A percentile compares a stretch with the other conserved stretches of the same genome.
These are phyloP conservation scores for Acrobasis consociella DNA, from an alignment of 2,888 invertebrate genomes.

Conservation along the genomic window DNA sequence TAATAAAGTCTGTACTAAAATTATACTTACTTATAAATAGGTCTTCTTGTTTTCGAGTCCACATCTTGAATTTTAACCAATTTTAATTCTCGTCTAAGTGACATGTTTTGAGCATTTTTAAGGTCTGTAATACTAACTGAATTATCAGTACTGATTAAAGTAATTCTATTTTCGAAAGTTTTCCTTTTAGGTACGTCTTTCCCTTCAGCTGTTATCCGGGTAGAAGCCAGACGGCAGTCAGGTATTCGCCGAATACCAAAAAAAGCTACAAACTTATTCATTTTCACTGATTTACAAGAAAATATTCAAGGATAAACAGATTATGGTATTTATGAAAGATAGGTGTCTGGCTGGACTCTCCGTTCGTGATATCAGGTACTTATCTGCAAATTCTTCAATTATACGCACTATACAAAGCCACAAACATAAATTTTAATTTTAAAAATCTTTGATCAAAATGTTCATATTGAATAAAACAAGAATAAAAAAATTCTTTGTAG, in stretches of 20 bases:
- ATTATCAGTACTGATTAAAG: conserved; percentile 84
- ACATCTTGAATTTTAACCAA: conserved; percentile 86
- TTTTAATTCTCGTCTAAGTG: conserved; percentile 86
- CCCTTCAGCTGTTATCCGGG: conserved; percentile 64
- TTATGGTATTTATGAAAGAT: no score
- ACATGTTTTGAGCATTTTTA: conserved; percentile 87
- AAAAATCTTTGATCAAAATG: no score
- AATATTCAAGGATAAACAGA: neutral
- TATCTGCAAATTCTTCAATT: no score
- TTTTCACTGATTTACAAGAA: conserved; percentile 30
- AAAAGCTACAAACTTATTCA: conserved; percentile 57
- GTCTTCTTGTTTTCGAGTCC: conserved; percentile 86
- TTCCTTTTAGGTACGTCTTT: conserved; percentile 73
- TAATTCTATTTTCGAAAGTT: conserved; percentile 80
- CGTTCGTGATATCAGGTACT: no score
- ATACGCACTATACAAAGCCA: no score
- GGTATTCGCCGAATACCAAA: conserved; percentile 47
- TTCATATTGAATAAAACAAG: no score
- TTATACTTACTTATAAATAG: conserved; percentile 83
- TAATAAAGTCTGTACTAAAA: no score
- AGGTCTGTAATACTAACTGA: conserved; percentile 83
- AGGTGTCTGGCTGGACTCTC: no score
- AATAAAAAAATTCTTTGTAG: no score
- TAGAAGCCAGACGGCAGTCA: conserved; percentile 51
- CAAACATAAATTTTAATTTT: no score